Conservation (phyloP, 2,113 vertebrate species). For the Baryphthengus martii region DNA sequence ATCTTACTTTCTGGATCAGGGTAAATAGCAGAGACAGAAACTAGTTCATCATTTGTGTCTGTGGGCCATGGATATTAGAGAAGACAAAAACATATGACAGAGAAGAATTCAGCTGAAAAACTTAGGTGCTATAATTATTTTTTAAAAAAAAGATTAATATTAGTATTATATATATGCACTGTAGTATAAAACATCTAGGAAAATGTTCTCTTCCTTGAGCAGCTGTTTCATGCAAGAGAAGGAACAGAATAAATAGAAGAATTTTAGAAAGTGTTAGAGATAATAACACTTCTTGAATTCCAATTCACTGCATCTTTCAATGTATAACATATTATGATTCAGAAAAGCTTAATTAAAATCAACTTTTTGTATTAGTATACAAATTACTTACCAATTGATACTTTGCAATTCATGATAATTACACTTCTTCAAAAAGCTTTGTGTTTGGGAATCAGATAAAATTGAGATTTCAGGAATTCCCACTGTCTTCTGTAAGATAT, state of each 20-base stretch:
- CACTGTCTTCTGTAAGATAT: background rate
- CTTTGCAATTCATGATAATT: background rate
- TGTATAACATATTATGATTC: background rate
- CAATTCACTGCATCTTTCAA: background rate
- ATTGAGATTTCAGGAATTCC: background rate
- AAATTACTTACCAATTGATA: background rate
- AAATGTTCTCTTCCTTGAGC: background rate
- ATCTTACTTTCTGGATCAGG: background rate
- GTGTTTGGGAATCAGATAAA: background rate
- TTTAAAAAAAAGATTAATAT: background rate
- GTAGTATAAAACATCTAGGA: background rate
- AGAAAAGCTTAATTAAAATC: background rate
- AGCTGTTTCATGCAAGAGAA: background rate
- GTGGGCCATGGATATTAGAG: background rate
- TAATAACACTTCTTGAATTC: background rate
- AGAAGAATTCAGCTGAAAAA: background rate
- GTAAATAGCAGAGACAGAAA: background rate
- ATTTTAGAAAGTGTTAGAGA: background rate
- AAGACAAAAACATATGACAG: background rate
- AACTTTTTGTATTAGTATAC: background rate
- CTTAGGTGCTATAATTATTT: fast-evolving
- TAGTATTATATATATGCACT: background rate
- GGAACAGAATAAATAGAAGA: background rate
- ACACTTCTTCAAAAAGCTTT: background rate
- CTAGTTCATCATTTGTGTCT: background rate